Evolutionary conservation across 2,888 invertebrate species (phyloP).

Genomic region (Limnephilus lunatus): DNA sequence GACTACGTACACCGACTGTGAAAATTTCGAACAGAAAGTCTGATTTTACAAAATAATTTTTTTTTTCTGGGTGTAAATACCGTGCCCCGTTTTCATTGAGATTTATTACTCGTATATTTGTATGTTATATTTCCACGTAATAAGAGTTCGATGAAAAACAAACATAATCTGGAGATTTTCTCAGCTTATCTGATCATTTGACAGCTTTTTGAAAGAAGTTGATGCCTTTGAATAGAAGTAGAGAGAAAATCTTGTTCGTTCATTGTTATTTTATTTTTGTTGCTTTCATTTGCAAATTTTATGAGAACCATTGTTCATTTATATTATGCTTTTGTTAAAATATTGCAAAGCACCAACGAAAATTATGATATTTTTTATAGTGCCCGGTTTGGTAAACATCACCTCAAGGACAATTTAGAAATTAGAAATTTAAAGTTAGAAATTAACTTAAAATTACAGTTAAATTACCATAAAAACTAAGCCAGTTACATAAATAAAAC

Average conservation of each 20-base stretch:
- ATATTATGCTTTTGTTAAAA: too few species aligned
- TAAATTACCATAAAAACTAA: neutral
- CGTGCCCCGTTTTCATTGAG: too few species aligned
- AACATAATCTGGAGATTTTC: neutral
- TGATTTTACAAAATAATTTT: too few species aligned
- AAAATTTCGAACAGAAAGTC: too few species aligned
- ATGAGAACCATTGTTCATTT: neutral
- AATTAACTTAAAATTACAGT: neutral
- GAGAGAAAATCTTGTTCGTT: neutral
- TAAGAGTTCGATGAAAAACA: neutral
- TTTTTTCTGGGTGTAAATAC: too few species aligned
- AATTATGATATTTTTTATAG: neutral
- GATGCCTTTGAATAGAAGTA: neutral
- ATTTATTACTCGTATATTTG: too few species aligned
- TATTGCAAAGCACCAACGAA: neutral
- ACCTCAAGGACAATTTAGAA: neutral
- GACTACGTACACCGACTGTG: too few species aligned
- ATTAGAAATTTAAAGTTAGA: neutral
- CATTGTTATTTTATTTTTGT: neutral
- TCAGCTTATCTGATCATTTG: neutral
- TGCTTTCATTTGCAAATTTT: neutral
- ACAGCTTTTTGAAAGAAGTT: neutral
- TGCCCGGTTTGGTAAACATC: neutral
- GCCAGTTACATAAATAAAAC: neutral
- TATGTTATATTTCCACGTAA: too few species aligned